Evolutionary conservation across 2,113 vertebrate genomes (phyloP).

Genomic region (Podarcis raffonei): DNA sequence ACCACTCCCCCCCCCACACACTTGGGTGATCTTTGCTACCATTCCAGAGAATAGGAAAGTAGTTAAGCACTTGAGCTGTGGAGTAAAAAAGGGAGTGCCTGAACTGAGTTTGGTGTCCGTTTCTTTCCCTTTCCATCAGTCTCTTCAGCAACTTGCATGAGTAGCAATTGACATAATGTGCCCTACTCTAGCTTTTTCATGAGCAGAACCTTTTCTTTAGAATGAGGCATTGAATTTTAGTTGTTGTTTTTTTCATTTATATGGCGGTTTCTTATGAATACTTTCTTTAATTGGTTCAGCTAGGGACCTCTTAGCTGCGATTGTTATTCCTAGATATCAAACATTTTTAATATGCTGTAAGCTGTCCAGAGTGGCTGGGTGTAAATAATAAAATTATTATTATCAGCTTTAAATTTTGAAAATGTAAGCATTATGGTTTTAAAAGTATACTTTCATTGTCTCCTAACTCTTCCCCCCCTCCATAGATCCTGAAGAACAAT

Average conservation of each 20-base stretch:
- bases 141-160: no score
- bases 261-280: neutral
- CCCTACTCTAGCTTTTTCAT: no score
- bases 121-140: neutral
- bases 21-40: neutral
- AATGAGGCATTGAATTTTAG: no score
- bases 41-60: no score
- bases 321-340: neutral
- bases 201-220: no score
- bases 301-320: neutral
- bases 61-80: no score
- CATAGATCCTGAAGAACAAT: constrained; percentile 90
- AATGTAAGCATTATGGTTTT: neutral
- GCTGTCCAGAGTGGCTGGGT: no score
- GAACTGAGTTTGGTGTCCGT: no score
- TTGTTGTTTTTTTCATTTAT: neutral
- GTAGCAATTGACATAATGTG: no score
- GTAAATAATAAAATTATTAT: no score
- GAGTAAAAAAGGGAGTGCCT: no score
- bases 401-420: neutral
- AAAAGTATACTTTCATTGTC: neutral
- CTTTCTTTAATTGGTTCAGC: neutral
- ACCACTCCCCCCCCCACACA: neutral
- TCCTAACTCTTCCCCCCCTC: constrained; percentile 28
- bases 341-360: neutral